Evolutionary conservation across 2,888 invertebrate species (phyloP), one percentile per base, ranked within the genome.

Genomic region (Camponotus fellah): DNA sequence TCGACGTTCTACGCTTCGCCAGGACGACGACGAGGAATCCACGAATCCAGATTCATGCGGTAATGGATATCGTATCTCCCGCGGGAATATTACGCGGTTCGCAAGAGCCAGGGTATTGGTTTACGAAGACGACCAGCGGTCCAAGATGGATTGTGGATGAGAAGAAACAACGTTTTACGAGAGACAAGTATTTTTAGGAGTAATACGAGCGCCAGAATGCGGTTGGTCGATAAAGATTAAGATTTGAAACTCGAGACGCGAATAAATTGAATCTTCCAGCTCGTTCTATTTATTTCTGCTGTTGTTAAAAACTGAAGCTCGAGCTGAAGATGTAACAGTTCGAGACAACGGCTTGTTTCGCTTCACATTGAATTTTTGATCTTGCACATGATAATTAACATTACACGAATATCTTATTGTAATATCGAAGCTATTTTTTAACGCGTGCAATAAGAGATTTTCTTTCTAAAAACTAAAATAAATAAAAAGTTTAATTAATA

Each of bases 71-170:
- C 40, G 17, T 26, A 17, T 10, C 1, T 40, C 40, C 46, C 26
- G 68, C 77, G 43, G 58, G 10, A 21, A 69, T 14, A 60, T 60
- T 43, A 10, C 43, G 77, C 71, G 77, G 43, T 26, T n/a, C 76
- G 8, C 10, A 17, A 65, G 65, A 37, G 2, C 26, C 9, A 12
- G 43, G 58, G 43, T 68, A 43, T 65, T 65, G 43, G 17, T 34
- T 69, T 69, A 71, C 71, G 12, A 40, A 17, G 40, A 68, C 9
- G 40, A 21, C 34, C 37, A 17, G 64, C 49, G 65, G 34, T 64
- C 14, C 17, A 75, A 0, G 64, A 26, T 14, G 34, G 34, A 43
- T 40, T 12, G n/a, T 21, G 26, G 26, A 14, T 12, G 10, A 14
- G 17, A 37, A 17, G 26, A 46, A 34, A 37, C 37, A 10, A 65